Conservation (phyloP, 2,888 invertebrate genomes). For the Acleris holmiana region DNA sequence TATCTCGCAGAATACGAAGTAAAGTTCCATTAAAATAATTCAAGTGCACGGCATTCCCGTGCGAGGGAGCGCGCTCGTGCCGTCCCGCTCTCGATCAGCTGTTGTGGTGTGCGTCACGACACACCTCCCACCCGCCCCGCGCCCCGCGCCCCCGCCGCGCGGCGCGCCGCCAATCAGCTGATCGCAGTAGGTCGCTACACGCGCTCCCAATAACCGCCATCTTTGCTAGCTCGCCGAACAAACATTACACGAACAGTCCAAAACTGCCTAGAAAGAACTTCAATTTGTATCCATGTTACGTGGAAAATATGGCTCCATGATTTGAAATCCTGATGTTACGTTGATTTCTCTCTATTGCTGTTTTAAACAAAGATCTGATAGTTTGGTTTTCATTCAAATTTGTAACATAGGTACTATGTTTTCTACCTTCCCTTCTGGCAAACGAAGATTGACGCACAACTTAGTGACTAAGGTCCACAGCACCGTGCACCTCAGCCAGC, state of each 20-base stretch:
- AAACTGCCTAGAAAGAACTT: no score
- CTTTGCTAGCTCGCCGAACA: conserved; percentile 23
- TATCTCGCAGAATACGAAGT: neutral
- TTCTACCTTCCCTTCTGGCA: no score
- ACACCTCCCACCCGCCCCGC: conserved; percentile 36
- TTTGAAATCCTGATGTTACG: no score
- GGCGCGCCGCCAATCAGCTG: conserved; percentile 73
- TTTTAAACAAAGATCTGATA: no score
- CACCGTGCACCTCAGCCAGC: no score
- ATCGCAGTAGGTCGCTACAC: conserved; percentile 65
- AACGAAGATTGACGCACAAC: no score
- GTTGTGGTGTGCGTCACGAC: conserved; percentile 35
- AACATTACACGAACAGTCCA: conserved; percentile 15
- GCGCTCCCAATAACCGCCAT: conserved; percentile 20
- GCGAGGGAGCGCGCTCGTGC: conserved; percentile 16
- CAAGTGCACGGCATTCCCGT: conserved; percentile 23
- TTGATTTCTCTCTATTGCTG: no score
- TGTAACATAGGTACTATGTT: no score
- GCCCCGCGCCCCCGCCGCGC: conserved; percentile 45
- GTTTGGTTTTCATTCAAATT: no score
- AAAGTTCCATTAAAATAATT: conserved; percentile 15
- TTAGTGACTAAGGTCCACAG: no score
- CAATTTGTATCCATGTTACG: no score
- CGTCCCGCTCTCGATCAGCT: conserved; percentile 33
- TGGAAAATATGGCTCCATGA: no score